phyloP scores from a whole-genome alignment of 1,140 invertebrate genomes.

The Bombus confusus region DNA sequence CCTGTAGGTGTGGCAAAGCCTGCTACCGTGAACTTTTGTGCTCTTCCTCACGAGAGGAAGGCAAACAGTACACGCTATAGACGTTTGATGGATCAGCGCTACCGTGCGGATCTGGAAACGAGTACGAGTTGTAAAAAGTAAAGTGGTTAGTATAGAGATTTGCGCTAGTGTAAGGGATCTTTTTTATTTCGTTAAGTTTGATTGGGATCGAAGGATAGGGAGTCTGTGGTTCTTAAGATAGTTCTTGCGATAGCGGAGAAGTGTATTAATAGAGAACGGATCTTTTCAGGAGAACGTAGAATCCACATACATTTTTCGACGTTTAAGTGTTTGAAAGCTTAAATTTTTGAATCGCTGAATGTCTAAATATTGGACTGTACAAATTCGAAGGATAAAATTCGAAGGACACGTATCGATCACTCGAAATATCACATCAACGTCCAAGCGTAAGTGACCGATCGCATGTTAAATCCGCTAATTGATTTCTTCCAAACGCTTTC shows the following conservation, averaged over 20 bases:
- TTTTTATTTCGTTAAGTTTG: neutral
- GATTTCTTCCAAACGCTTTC: neutral
- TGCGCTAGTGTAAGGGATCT: neutral
- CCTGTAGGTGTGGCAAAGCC: constrained; percentile 48
- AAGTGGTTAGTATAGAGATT: neutral
- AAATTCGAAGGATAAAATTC: too few relatives aligned
- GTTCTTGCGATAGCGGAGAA: too few relatives aligned
- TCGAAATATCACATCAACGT: neutral
- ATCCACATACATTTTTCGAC: too few relatives aligned
- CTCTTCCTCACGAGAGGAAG: neutral
- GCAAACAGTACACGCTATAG: constrained; percentile 27
- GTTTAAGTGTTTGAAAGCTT: too few relatives aligned
- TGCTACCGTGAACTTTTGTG: constrained; percentile 18
- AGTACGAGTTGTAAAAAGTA: neutral
- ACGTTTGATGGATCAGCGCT: constrained; percentile 59
- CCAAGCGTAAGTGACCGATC: neutral
- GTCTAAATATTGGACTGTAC: too few relatives aligned
- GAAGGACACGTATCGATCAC: neutral
- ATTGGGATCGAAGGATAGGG: neutral
- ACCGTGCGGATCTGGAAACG: neutral
- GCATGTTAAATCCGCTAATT: neutral
- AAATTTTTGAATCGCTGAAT: too few relatives aligned
- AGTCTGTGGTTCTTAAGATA: neutral
- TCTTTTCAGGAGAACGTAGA: too few relatives aligned
- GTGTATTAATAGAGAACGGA: too few relatives aligned